Conservation (phyloP, 1,140 invertebrate genomes). For the Caenorhabditis briggsae region DNA sequence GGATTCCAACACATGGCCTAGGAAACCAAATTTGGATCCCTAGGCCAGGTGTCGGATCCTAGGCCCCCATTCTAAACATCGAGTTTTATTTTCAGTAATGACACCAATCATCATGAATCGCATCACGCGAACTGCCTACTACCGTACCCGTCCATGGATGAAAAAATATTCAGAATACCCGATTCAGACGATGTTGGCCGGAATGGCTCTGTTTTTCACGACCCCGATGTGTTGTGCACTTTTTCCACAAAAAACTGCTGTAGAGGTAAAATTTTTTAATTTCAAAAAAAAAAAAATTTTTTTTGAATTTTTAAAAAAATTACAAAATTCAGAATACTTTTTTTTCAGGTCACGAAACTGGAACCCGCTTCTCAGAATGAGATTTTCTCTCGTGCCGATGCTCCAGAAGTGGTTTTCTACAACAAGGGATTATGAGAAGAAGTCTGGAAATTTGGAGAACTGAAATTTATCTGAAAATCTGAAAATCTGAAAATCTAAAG, state of each 20-base stretch:
- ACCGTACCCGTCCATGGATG: constrained; percentile 60
- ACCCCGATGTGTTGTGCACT: constrained; percentile 77
- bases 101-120: constrained; percentile 72
- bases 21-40: background rate
- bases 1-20: no score
- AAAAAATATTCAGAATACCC: constrained; percentile 29
- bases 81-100: constrained; percentile 50
- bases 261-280: constrained; percentile 63
- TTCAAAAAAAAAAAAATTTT: no score
- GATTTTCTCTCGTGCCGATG: constrained; percentile 37
- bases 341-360: background rate
- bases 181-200: constrained; percentile 37
- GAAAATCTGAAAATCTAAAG: no score
- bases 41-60: background rate
- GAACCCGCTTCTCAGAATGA: background rate
- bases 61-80: background rate
- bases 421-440: constrained; percentile 62
- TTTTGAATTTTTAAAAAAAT: no score
- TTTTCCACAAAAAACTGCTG: constrained; percentile 71
- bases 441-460: background rate
- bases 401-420: constrained; percentile 58
- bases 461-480: no score
- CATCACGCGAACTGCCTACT: constrained; percentile 68
- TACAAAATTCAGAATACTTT: background rate
- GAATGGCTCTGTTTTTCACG: constrained; percentile 66